phyloP scores from a whole-genome alignment of 2,797 vertebrate species.

The Phalanger gymnotis region DNA sequence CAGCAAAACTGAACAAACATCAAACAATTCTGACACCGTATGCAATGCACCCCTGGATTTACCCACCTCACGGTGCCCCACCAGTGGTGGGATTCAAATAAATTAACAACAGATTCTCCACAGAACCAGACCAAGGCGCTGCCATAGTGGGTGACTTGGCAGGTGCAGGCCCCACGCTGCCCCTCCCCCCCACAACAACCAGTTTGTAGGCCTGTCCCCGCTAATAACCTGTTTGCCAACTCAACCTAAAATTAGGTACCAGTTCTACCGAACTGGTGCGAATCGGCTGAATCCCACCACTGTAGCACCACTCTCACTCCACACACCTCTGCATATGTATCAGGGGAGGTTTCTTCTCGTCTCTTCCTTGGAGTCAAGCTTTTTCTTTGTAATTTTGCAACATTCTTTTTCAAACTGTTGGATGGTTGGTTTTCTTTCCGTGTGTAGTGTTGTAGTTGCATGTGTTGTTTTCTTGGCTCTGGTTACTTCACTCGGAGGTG shows the following conservation, averaged over 20 bases:
- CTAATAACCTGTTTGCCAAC: no score
- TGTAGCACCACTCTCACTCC: no score
- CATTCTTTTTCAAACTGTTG: neutral
- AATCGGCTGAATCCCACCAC: no score
- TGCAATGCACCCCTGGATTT: neutral
- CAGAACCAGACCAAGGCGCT: no score
- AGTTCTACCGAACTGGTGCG: no score
- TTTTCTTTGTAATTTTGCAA: neutral
- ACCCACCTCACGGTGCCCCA: fast-evolving
- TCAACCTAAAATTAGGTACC: no score
- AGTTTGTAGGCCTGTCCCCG: no score
- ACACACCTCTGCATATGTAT: neutral
- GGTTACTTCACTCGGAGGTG: neutral
- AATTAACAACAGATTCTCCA: no score
- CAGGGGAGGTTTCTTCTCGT: neutral
- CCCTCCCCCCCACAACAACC: no score
- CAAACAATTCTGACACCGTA: neutral
- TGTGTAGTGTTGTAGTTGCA: neutral
- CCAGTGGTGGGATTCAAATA: no score
- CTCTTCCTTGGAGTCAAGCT: neutral
- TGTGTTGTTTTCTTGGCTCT: neutral
- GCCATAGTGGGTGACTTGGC: no score
- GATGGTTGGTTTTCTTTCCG: neutral
- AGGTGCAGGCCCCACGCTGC: no score
- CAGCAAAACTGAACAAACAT: neutral